Evolutionary conservation across 2,797 vertebrate species (phyloP).

Genomic region (Hephaestus fuliginosus): DNA sequence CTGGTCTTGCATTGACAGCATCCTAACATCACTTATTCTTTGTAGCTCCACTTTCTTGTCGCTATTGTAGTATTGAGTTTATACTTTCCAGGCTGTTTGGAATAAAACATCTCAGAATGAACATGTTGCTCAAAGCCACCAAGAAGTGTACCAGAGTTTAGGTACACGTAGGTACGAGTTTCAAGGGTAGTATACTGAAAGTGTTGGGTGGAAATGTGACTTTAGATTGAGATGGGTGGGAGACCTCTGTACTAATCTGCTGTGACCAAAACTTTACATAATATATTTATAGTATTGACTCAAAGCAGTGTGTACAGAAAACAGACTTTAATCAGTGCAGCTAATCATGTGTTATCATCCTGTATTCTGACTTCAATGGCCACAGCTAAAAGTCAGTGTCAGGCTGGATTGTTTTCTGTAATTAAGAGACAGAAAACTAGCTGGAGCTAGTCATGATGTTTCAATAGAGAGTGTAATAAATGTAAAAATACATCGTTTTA

Average conservation of each 20-base stretch:
- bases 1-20: neutral
- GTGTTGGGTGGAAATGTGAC: too few species aligned
- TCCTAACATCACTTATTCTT: neutral
- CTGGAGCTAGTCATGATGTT: neutral
- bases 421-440: too few species aligned
- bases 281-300: conserved; percentile 2
- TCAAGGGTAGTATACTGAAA: too few species aligned
- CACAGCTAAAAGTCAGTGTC: neutral
- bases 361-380: neutral
- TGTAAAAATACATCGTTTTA: too few species aligned
- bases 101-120: neutral
- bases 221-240: neutral
- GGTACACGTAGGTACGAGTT: too few species aligned
- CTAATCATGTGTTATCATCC: neutral
- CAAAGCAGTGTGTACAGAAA: neutral
- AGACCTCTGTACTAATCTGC: conserved; percentile 6
- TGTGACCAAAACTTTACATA: conserved; percentile 21
- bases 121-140: too few species aligned
- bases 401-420: neutral
- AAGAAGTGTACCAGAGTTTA: too few species aligned
- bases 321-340: neutral
- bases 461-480: too few species aligned
- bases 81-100: neutral
- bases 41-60: neutral
- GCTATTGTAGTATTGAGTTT: neutral